Base-by-base conservation (phyloP, 2,113 vertebrate genomes). In the Grantiella picta region DNA sequence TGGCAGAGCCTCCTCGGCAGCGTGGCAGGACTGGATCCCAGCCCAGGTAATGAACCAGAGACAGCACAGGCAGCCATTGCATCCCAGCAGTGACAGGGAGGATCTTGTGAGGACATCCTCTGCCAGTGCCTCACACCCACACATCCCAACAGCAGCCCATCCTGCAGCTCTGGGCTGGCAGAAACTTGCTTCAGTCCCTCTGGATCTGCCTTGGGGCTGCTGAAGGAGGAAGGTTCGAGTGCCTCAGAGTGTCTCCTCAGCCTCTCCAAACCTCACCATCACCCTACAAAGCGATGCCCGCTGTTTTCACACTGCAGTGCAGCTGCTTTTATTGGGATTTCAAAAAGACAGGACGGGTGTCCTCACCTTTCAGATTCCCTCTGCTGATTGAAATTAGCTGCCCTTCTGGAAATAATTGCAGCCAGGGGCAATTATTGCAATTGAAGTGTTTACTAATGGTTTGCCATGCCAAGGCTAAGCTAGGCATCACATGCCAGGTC, bases 381-480 rank as follows among this genome's bases (percentile, higher is more conserved):
- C 77, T 89, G 64, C 60, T 87, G 84, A 92, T 38, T 59, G 92
- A 60, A 89, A 90, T 81, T 56, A 86, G 72, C 53, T 0, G 1
- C 40, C 33, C 86, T 90, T 66, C 61, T 47, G 18, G 45, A 92
- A 95, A 94, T 64, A 89, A 89, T 90, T 90, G 71, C 64, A 89
- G 86, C 86, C 83, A 81, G 53, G 53, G 73, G 86, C 69, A 91
- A 91, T 92, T 92, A 93, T 78, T 89, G 64, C 68, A 75, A 88
- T 84, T 94, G 61, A 91, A 94, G 85, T 64, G 72, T 94, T 95
- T 92, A 40, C 77, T 94, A 75, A 66, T 89, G 20, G 60, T n/a
- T 89, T 75, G 77, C 65, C 78, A 68, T 92, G 77, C 60, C 72
- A 64, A 68, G 75, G 73, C 80, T 86, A 84, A 93, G 66, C 33